phyloP scores from a whole-genome alignment of 1,140 invertebrate genomes.

The Planococcus citri region DNA sequence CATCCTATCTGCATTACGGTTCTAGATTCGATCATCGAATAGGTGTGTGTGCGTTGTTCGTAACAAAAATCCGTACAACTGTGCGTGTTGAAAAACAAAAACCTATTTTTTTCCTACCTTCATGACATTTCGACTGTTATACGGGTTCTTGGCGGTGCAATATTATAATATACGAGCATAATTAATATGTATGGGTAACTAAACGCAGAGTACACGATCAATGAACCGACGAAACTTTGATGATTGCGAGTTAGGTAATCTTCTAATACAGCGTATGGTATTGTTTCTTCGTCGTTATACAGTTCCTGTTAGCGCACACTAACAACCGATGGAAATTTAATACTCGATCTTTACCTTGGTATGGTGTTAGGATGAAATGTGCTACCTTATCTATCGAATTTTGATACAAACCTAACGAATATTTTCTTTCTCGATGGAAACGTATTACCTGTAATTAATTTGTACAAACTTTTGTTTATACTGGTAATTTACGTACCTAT shows the following conservation, averaged over 20 bases:
- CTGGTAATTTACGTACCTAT: too few species aligned
- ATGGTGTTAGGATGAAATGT: too few species aligned
- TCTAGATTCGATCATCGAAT: not conserved
- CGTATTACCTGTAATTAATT: too few species aligned
- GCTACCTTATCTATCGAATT: too few species aligned
- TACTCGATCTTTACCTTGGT: too few species aligned
- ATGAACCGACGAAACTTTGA: not conserved
- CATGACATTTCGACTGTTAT: slow-evolving; percentile 6
- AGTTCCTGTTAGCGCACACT: too few species aligned
- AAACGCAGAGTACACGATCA: not conserved
- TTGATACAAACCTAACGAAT: too few species aligned
- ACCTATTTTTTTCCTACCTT: not conserved
- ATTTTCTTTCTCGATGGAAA: too few species aligned
- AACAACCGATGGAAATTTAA: too few species aligned
- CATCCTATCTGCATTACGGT: too few species aligned
- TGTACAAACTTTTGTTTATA: too few species aligned
- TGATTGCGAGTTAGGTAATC: not conserved
- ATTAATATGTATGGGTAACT: not conserved
- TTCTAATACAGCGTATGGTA: not conserved
- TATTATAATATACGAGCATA: not conserved
- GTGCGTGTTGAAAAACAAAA: not conserved
- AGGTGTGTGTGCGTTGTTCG: not conserved
- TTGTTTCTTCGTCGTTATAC: too few species aligned
- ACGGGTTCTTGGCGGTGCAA: not conserved
- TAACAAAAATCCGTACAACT: not conserved